Evolutionary conservation across 2,113 vertebrate species (phyloP).

Genomic region (Microcebus murinus): DNA sequence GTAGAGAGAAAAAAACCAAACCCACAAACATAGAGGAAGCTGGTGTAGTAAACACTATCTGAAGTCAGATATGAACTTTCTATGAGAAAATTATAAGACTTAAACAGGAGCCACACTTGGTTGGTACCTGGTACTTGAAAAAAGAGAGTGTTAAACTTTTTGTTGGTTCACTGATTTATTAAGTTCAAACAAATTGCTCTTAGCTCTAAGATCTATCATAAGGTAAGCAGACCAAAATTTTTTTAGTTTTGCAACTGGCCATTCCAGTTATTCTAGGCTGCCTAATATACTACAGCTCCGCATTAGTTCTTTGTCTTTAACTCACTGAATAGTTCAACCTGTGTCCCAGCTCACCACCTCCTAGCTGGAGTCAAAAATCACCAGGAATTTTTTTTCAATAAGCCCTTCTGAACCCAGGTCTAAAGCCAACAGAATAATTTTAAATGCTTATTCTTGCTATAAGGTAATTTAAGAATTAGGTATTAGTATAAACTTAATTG

Average conservation of each 20-base stretch:
- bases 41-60: background rate
- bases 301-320: background rate
- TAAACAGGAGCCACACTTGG: background rate
- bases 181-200: no score
- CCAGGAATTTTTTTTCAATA: background rate
- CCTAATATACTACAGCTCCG: background rate
- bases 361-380: background rate
- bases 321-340: background rate
- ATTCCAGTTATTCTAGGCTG: background rate
- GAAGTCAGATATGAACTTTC: background rate
- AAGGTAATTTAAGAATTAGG: background rate
- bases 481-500: background rate
- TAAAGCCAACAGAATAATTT: slow-evolving; percentile 32
- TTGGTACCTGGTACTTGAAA: background rate
- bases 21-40: background rate
- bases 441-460: background rate
- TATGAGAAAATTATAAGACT: background rate
- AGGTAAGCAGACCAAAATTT: background rate
- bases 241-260: background rate
- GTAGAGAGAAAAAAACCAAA: background rate
- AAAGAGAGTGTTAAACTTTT: background rate
- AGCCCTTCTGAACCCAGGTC: background rate
- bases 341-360: background rate
- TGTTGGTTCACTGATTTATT: background rate
- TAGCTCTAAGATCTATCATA: background rate